Base-by-base conservation (phyloP, 1,140 invertebrate genomes). In the Cepaea nemoralis region DNA sequence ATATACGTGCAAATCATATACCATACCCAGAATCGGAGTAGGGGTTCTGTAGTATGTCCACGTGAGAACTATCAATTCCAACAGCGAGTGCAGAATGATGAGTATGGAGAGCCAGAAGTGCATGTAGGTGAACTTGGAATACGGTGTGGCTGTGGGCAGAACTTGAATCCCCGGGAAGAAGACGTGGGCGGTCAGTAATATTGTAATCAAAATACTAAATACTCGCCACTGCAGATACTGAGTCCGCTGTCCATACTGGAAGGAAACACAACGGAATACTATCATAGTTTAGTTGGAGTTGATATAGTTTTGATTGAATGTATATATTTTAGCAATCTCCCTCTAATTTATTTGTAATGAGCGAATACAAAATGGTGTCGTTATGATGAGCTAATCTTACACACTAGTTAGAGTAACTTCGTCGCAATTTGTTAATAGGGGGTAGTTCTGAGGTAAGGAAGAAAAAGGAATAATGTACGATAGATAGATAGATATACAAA, bases 161-260 rank as follows among this genome's bases (percentile, higher is more conserved):
- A 14, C 27, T 2, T 19, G 19, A 33, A 48, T 19, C 2, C 2
- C 19, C n/a, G 71, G 19, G 24, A 27, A 48, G 42, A n/a, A 74
- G 22, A 74, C 27, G 71, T 74, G n/a, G 8, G 37, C 14, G 16
- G 71, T 74, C 22, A 45, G 35, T 10, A 74, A 33, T 8, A 74
- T 2, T 14, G 71, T 74, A 1, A 74, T 5, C 16, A 45, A 37
- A 10, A 74, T 1, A 27, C 37, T 42, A 31, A 39, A 74, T 12
- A 50, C 6, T 12, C 71, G 71, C 31, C 37, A 74, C 33, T 74
- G 71, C 1, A 74, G 71, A 24, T 45, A 74, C 40, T 33, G 27
- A 1, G 40, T 27, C 0, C 71, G 39, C 40, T 74, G 37, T 22
- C 71, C 71, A 27, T 42, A 74, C 71, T 74, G 24, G 35, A 70